Conservation (phyloP, 2,797 vertebrate species). For the Gallinago stenura region DNA sequence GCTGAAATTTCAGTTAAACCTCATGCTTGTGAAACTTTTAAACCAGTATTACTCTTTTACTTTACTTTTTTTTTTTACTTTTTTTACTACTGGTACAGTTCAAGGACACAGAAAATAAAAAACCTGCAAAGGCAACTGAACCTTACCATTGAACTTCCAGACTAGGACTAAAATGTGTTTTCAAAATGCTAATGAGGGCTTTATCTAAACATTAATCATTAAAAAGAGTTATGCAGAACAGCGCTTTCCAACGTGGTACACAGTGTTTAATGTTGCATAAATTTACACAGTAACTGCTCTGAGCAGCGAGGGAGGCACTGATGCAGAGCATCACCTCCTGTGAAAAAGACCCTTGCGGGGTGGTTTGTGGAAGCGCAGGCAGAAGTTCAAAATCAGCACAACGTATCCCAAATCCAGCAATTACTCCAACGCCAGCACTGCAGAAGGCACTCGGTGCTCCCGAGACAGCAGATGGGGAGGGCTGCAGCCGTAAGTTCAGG, state of each 20-base stretch:
- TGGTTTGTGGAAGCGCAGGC: not conserved
- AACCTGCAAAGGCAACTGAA: not conserved
- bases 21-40: not conserved
- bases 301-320: not conserved
- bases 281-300: not conserved
- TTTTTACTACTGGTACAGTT: not conserved
- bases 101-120: not conserved
- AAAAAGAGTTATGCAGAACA: constrained; percentile 4
- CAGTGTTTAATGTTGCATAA: constrained; percentile 42
- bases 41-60: not conserved
- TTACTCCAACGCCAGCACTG: not conserved
- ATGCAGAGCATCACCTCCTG: not conserved
- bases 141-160: not conserved
- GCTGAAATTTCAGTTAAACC: not conserved
- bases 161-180: not conserved
- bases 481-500: not conserved
- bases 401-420: not conserved
- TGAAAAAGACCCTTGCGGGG: not conserved
- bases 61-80: not conserved
- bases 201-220: constrained; percentile 35
- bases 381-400: constrained; percentile 1
- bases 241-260: not conserved
- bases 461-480: not conserved
- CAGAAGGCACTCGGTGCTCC: not conserved
- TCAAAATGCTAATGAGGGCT: constrained; percentile 24